Evolutionary conservation across 2,888 invertebrate genomes (phyloP).

Genomic region (Platycheirus albimanus): DNA sequence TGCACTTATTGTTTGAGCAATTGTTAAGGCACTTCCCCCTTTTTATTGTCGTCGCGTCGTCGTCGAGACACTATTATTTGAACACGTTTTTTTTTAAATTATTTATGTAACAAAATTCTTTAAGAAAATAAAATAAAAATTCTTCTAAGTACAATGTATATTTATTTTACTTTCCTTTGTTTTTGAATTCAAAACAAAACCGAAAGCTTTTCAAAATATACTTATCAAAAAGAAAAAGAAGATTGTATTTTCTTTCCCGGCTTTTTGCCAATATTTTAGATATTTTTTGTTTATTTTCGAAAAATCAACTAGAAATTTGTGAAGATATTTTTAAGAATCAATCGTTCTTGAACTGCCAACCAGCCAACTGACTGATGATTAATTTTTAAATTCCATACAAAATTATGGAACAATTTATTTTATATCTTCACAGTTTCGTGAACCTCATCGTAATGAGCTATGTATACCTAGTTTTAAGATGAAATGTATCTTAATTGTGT

Average conservation of each 20-base stretch:
- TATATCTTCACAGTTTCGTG: no score
- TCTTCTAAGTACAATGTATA: background rate
- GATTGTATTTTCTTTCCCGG: conserved; percentile 8
- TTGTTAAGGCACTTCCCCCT: background rate
- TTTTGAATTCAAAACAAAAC: conserved; percentile 15
- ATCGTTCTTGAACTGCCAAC: conserved; percentile 26
- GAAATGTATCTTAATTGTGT: background rate
- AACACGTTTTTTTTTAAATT: conserved; percentile 1
- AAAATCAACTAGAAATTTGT: background rate
- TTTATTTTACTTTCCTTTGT: conserved; percentile 22
- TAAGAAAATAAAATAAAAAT: background rate
- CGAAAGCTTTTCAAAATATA: background rate
- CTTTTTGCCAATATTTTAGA: conserved; percentile 22
- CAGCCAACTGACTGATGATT: background rate
- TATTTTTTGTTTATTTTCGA: conserved; percentile 25
- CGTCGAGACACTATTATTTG: background rate
- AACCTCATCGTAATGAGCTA: no score
- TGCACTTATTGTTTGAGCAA: conserved; percentile 12
- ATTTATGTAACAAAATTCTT: background rate
- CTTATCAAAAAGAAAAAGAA: no score
- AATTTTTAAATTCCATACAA: background rate
- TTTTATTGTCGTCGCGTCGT: background rate
- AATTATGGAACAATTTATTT: conserved; percentile 17
- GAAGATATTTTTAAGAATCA: conserved; percentile 20
- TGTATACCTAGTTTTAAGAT: background rate